Percentiles rank a stretch among this genome's conserved stretches.
phyloP scores from a whole-genome alignment of 2,888 invertebrate genomes.

The Pseudococcus longispinus region DNA sequence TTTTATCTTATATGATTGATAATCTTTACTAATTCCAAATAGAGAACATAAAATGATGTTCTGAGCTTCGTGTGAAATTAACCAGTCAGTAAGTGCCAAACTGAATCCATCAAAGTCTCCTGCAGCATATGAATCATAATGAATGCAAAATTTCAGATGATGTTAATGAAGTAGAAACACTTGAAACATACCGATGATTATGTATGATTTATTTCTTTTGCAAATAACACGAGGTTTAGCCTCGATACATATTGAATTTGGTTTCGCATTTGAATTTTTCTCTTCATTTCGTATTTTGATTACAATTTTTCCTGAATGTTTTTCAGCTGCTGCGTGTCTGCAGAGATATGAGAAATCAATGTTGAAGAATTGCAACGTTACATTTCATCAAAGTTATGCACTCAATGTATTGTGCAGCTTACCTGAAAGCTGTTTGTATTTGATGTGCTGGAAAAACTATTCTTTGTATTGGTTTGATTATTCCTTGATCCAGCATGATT shows the following conservation, averaged over 20 bases:
- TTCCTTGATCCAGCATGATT: conserved; percentile 71
- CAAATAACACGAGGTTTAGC: conserved; percentile 66
- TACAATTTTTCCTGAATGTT: conserved; percentile 81
- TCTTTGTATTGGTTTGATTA: conserved; percentile 74
- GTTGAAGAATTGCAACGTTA: neutral
- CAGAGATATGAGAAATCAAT: neutral
- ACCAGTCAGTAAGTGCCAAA: conserved; percentile 67
- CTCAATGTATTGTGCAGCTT: too few relatives aligned
- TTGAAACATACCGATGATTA: conserved; percentile 66
- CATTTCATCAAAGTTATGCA: too few relatives aligned
- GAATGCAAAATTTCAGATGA: neutral
- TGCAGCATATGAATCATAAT: conserved; percentile 58
- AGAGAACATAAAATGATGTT: conserved; percentile 68
- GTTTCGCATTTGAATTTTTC: conserved; percentile 60
- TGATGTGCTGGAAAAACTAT: conserved; percentile 72
- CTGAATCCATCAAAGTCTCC: conserved; percentile 70
- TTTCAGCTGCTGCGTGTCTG: conserved; percentile 68
- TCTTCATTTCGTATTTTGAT: conserved; percentile 67
- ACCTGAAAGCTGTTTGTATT: conserved; percentile 75
- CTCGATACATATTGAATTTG: conserved; percentile 59
- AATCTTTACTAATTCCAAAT: conserved; percentile 67
- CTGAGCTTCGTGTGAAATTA: conserved; percentile 67
- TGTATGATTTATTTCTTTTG: conserved; percentile 65
- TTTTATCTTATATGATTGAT: conserved; percentile 66
- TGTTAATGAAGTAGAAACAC: neutral